These are phyloP conservation scores for Pomacea canaliculata DNA, from an alignment of 2,888 invertebrate genomes.

Conservation along the genomic window DNA sequence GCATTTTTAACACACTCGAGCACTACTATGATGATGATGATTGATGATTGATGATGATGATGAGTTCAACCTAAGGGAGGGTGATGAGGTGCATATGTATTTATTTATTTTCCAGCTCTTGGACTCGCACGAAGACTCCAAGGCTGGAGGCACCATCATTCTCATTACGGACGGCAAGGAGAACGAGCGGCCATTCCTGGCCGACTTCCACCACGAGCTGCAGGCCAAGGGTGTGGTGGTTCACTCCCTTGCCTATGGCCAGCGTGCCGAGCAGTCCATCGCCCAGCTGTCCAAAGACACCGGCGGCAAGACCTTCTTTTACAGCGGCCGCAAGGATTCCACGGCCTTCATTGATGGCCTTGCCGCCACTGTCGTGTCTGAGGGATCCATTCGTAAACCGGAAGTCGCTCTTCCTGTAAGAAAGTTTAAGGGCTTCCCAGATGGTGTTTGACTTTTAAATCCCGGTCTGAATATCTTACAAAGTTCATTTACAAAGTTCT, in stretches of 20 bases:
- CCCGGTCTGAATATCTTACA: no score
- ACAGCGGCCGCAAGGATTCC: constrained; percentile 36
- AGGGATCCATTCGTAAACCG: constrained; percentile 7
- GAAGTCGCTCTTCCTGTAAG: constrained; percentile 24
- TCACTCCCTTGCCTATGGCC: constrained; percentile 37
- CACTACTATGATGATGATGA: no score
- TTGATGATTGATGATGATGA: no score
- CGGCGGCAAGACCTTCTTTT: constrained; percentile 42
- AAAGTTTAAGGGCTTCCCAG: neutral
- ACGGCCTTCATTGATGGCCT: constrained; percentile 41
- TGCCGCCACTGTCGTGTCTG: constrained; percentile 29
- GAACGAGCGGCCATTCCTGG: constrained; percentile 35
- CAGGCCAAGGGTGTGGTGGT: constrained; percentile 32
- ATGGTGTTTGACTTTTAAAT: no score
- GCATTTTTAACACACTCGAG: no score
- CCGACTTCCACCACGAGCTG: constrained; percentile 24
- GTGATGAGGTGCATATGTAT: no score
- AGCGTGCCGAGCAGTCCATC: constrained; percentile 37
- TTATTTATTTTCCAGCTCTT: neutral
- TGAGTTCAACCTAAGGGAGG: no score
- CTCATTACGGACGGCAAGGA: constrained; percentile 46
- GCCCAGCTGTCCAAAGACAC: constrained; percentile 36
- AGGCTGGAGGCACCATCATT: constrained; percentile 36
- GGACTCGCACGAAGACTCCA: constrained; percentile 13
- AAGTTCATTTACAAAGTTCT: no score